Base-by-base conservation (phyloP, 2,797 vertebrate species). In the Melopsittacus undulatus region DNA sequence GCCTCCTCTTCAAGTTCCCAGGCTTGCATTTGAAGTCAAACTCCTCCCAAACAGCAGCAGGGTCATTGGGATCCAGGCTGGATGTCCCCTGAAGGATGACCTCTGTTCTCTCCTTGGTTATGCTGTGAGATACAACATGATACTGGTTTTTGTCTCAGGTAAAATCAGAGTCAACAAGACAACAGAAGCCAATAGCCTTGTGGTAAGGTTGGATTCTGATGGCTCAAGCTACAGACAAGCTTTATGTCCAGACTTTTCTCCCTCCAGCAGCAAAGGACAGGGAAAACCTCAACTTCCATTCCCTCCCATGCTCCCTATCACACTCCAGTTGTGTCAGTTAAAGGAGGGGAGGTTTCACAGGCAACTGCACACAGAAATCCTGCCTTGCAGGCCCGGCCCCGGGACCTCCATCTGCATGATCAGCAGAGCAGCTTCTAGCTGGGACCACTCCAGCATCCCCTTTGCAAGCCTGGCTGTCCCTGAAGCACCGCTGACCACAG, bases 11-110 rank as follows among this genome's bases (percentile, higher is more conserved):
- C 70, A 98, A 6, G 45, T 98, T 98, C 7, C 99, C 99, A 0
- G 99, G 99, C 89, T 99, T 99, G 96, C 99, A 99, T 83, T 98
- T 97, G 96, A 99, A 99, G 84, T 99, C 98, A 2, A 98, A 99
- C 93, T 99, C 99, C 95, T 99, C 98, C 99, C 99, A 99, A 38
- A 98, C 38, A 0, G 98, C 98, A 2, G 96, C 36, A 0, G 99
- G 98, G 12, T 98, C 98, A 1, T 97, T 98, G 94, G 99, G 98
- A 23, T 99, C 98, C 54, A n/a, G 46, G 94, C 98, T 99, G 45
- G 98, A 93, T 0, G 99, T 99, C 26, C 99, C 99, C 97, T 99
- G 99, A 69, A 99, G 97, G 94, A 99, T 94, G 52, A 99, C 97
- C 95, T 99, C 99, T 0, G 99, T 99, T 29, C 99, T 98, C 93